Conservation (phyloP, 1,140 invertebrate genomes). For the Cyrtorhinus lividipennis region DNA sequence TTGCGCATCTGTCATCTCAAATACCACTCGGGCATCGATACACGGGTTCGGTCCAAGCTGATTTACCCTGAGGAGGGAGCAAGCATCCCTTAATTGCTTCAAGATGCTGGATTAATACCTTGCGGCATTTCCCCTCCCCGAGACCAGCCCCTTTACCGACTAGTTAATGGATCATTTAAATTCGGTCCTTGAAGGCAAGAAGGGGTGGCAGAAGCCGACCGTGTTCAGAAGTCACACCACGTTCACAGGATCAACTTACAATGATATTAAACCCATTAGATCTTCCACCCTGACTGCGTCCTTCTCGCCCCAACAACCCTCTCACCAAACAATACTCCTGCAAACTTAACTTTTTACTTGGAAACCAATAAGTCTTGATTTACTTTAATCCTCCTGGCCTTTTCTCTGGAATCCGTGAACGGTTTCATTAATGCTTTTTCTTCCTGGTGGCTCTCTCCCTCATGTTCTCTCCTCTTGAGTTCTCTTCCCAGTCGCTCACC, state of each 20-base stretch:
- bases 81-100: conserved; percentile 8
- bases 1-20: no score
- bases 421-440: conserved; percentile 11
- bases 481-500: neutral
- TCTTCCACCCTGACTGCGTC: neutral
- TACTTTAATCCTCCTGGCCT: conserved; percentile 7
- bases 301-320: neutral
- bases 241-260: conserved; percentile 13
- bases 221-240: neutral
- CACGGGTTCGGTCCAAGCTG: no score
- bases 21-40: no score
- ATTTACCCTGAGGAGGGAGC: neutral
- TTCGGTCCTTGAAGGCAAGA: conserved; percentile 6
- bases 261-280: conserved; percentile 17
- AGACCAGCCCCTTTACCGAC: neutral
- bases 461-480: neutral
- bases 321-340: conserved; percentile 13
- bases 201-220: neutral
- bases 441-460: neutral
- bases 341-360: conserved; percentile 8
- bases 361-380: conserved; percentile 16
- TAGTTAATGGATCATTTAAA: conserved; percentile 15
- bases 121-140: neutral
- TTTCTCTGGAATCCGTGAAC: conserved; percentile 8
- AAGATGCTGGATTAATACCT: conserved; percentile 13